Evolutionary conservation across 2,888 invertebrate species (phyloP).

Genomic region (Euzetes globulus): DNA sequence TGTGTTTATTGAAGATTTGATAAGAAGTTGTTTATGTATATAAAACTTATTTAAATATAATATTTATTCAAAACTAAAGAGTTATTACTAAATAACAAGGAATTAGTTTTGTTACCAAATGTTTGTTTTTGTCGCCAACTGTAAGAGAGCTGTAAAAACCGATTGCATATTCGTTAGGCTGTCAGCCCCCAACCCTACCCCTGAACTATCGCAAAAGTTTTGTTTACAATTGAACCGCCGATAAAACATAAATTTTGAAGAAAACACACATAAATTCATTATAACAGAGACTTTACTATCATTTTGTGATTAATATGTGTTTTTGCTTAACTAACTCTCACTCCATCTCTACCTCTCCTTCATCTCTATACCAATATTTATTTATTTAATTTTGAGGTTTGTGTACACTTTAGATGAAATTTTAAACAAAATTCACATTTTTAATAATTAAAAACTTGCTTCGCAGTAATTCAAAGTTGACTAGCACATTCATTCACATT

Average conservation of each 20-base stretch:
- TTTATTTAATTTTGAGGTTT: background rate
- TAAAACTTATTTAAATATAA: background rate
- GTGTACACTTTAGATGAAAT: background rate
- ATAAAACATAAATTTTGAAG: constrained; percentile 6
- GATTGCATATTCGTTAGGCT: background rate
- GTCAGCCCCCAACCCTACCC: background rate
- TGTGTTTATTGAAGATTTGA: constrained; percentile 21
- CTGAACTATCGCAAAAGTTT: background rate
- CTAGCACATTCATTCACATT: no score
- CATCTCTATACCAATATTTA: background rate
- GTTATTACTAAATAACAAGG: constrained; percentile 17
- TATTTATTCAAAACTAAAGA: background rate
- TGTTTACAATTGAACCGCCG: background rate
- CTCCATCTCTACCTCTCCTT: background rate
- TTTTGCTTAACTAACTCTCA: background rate
- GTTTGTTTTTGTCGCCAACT: constrained; percentile 2
- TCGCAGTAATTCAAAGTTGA: no score
- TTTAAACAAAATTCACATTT: no score
- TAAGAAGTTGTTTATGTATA: constrained; percentile 21
- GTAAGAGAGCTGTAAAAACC: constrained; percentile 23
- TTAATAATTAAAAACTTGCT: no score
- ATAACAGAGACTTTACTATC: background rate
- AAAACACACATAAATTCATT: constrained; percentile 9
- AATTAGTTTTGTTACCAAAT: constrained; percentile 9
- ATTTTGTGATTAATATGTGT: background rate